These are phyloP conservation scores for Aurelia aurita DNA, from an alignment of 30 jellyfish, hydroid and myxozoan genomes.

Conservation along the genomic window DNA sequence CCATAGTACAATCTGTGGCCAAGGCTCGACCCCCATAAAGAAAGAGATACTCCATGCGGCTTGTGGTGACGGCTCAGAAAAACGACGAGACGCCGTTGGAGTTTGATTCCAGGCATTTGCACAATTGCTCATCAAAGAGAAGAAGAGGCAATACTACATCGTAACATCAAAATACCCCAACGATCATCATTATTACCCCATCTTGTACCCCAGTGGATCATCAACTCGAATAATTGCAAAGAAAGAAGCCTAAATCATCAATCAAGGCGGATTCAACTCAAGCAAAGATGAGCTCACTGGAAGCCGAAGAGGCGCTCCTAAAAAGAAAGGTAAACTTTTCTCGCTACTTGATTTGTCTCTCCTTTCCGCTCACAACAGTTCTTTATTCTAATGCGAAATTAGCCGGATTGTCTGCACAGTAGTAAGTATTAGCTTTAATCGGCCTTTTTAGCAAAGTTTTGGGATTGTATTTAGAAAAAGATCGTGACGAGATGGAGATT, in stretches of 20 bases:
- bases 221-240: not conserved
- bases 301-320: constrained; percentile 73
- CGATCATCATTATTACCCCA: too few relatives aligned
- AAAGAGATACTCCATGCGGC: too few relatives aligned
- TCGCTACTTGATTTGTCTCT: not conserved
- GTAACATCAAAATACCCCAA: too few relatives aligned
- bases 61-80: too few relatives aligned
- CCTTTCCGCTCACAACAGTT: constrained; percentile 48
- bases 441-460: not conserved
- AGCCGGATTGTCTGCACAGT: constrained; percentile 27
- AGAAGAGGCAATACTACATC: too few relatives aligned
- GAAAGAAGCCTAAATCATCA: not conserved
- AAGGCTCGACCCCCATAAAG: too few relatives aligned
- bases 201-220: too few relatives aligned
- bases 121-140: constrained; percentile 58
- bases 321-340: constrained; percentile 66
- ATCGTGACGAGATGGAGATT: not conserved
- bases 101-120: constrained; percentile 78
- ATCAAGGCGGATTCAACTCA: not conserved
- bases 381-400: not conserved
- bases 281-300: constrained; percentile 65
- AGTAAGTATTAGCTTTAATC: not conserved
- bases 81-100: not conserved
- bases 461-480: not conserved
- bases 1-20: too few relatives aligned